Percentiles rank a stretch among this genome's conserved stretches.
Conservation (phyloP, 2,888 invertebrate genomes). For the Clivina fossor region DNA sequence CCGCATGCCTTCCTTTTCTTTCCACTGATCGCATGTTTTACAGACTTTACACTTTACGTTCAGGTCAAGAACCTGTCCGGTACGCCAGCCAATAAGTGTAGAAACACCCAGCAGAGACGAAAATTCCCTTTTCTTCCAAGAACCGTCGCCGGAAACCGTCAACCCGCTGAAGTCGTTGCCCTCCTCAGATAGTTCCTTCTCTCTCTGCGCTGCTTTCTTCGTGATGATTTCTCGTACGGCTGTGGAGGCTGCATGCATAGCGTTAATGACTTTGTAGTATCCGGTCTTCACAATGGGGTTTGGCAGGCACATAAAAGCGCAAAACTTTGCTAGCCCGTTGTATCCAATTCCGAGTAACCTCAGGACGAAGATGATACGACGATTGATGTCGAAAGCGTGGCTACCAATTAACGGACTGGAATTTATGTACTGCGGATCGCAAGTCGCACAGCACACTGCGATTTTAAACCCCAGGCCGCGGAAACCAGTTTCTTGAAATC, state of each 20-base stretch:
- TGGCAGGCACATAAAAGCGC: constrained; percentile 39
- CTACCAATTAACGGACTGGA: constrained; percentile 35
- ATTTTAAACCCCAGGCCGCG: constrained; percentile 40
- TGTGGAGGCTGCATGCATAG: constrained; percentile 31
- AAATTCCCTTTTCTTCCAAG: constrained; percentile 40
- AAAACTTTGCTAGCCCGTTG: constrained; percentile 38
- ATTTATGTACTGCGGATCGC: constrained; percentile 35
- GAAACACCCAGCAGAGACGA: constrained; percentile 40
- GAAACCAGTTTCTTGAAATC: constrained; percentile 37
- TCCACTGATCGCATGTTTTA: constrained; percentile 26
- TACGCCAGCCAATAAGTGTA: constrained; percentile 40
- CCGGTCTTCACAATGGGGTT: constrained; percentile 37
- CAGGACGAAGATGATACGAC: constrained; percentile 39
- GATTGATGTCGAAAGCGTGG: constrained; percentile 39
- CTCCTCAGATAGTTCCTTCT: constrained; percentile 24
- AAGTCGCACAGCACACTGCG: constrained; percentile 37
- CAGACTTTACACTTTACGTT: constrained; percentile 35
- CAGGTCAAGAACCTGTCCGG: constrained; percentile 40
- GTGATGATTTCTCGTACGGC: constrained; percentile 24
- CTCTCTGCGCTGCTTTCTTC: constrained; percentile 21
- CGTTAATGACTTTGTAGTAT: constrained; percentile 33
- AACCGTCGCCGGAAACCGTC: constrained; percentile 39
- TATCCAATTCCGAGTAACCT: constrained; percentile 39
- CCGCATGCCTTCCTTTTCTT: constrained; percentile 17
- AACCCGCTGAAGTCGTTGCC: constrained; percentile 24